A percentile compares a stretch with the other conserved stretches of the same genome.
phyloP scores from a whole-genome alignment of 2,888 invertebrate species.

The Saturnia japonica region DNA sequence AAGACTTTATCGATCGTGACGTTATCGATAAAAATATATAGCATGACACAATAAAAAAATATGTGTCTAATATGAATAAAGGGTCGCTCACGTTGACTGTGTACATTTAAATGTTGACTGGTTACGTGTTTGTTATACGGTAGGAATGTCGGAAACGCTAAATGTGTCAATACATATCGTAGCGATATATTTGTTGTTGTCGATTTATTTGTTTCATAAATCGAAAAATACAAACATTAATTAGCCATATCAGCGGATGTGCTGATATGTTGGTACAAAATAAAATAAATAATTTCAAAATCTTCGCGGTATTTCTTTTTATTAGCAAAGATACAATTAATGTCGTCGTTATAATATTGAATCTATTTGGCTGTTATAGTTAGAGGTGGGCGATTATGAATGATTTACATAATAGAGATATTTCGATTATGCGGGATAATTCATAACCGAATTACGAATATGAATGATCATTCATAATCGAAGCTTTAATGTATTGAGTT shows the following conservation, averaged over 20 bases:
- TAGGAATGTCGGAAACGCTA: neutral
- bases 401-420: too few species aligned
- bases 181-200: neutral
- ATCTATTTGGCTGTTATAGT: neutral
- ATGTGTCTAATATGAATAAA: neutral
- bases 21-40: slow-evolving; percentile 54
- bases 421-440: too few species aligned
- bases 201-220: neutral
- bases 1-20: slow-evolving; percentile 64
- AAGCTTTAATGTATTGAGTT: too few species aligned
- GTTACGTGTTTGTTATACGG: neutral
- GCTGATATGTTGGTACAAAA: neutral
- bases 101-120: neutral
- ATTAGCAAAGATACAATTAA: neutral
- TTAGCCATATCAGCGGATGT: neutral
- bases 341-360: neutral
- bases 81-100: slow-evolving; percentile 10
- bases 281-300: neutral
- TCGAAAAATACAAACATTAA: neutral
- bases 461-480: too few species aligned
- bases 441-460: too few species aligned
- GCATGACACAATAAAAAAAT: slow-evolving; percentile 63
- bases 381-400: too few species aligned
- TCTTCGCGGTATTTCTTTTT: neutral
- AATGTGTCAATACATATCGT: neutral